phyloP scores from a whole-genome alignment of 92 coral and sea anemone genomes.

The Parazoanthus darwini region DNA sequence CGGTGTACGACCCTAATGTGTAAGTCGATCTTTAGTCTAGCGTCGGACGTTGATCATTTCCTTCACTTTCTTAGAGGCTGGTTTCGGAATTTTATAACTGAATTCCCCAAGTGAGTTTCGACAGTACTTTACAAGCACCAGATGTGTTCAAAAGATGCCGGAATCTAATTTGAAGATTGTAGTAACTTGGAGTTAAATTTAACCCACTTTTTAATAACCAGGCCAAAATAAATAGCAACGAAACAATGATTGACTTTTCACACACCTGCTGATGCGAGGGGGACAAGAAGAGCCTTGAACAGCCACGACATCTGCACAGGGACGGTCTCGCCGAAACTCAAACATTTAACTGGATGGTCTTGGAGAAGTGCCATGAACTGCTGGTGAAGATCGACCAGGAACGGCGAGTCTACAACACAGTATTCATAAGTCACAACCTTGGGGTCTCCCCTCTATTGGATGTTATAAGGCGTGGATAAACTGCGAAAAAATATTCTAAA shows the following conservation, averaged over 20 bases:
- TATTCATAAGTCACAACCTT: neutral
- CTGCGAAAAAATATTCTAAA: no score
- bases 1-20: no score
- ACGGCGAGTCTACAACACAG: slow-evolving; percentile 70
- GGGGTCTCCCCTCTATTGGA: neutral
- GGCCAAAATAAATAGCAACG: no score
- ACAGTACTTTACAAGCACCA: no score
- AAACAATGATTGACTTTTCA: neutral
- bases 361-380: slow-evolving; percentile 67
- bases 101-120: no score
- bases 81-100: no score
- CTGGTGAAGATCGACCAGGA: slow-evolving; percentile 72
- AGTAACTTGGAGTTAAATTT: no score
- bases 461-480: no score
- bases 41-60: no score
- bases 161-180: neutral
- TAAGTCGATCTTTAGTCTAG: no score
- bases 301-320: slow-evolving; percentile 83
- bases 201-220: neutral
- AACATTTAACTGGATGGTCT: slow-evolving; percentile 60
- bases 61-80: no score
- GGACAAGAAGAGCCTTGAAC: slow-evolving; percentile 75
- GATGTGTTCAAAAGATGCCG: neutral
- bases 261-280: slow-evolving; percentile 83
- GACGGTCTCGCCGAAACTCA: slow-evolving; percentile 87